Evolutionary conservation across 2,888 invertebrate species (phyloP), one percentile per base, ranked within the genome.

Genomic region (Chloroclystis v-ata): DNA sequence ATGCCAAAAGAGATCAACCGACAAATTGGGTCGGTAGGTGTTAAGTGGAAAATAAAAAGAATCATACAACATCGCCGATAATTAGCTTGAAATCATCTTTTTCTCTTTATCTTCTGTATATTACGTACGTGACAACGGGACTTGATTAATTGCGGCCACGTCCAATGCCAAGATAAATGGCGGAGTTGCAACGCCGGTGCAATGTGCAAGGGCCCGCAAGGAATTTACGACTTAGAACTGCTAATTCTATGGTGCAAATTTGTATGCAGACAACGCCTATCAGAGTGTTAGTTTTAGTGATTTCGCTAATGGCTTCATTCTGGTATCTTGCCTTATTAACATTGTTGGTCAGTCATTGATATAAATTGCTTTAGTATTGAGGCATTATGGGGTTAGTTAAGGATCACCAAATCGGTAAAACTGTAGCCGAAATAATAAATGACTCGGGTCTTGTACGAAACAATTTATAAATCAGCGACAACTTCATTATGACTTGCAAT

Each of bases 61-160:
- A 65, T 64, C 63, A 66, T 60, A 55, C 67, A 69, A 74, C 78
- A 77, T 71, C 72, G 68, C 63, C 71, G 77, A 81, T 85, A 85
- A 85, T 85, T 85, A 85, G 83, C 78, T 70, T 69, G 73, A 78
- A 82, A 83, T 83, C 81, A 82, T 83, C 76, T 77, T 82, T 79
- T 83, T 78, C 76, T 77, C 77, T 79, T 80, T 83, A 81, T 75
- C 78, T 69, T 61, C 65, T 61, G 70, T 75, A 77, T 80, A 75
- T 75, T 75, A 74, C 71, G 71, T 70, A 79, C 77, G 78, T 82
- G 84, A 84, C 84, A 84, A 79, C 80, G 76, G 70, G 72, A 60
- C 70, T 82, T 85, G 84, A 85, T 84, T 84, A 84, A 85, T 85
- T 82, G 82, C 83, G 71, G 69, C 72, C 68, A 72, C 74, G 78